Base-by-base conservation (phyloP, 2,888 invertebrate species). In the Ceriagrion tenellum region DNA sequence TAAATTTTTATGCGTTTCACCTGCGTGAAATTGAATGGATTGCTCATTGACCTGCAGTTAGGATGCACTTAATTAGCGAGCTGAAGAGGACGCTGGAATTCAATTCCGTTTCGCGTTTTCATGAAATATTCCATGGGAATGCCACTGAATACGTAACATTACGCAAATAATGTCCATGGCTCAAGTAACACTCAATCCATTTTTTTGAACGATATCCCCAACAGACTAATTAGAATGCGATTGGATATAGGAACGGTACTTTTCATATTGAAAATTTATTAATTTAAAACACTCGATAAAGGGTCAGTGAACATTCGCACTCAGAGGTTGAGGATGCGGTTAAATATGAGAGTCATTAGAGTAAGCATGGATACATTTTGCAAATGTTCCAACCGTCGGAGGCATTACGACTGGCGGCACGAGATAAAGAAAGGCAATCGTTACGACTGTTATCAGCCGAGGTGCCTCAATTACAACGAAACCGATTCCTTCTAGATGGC, bases 31-130 rank as follows among this genome's bases (percentile, higher is more conserved):
- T 69, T 26, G 69, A 69, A 26, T 26, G 23, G 26, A 69, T 69
- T 69, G 26, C 69, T 23, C 69, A 69, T 69, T 69, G 69, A 69
- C 69, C 69, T 69, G 26, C 69, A 26, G 69, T 23, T 4, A 69
- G n/a, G 69, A 69, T 69, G 69, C 69, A 69, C 69, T 69, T 69
- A 69, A 69, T 69, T 69, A 69, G 69, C 69, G 69, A 26, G 26
- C 3, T 6, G 23, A 23, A 26, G 69, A 69, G 26, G n/a, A 69
- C 69, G 12, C 10, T 3, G 26, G 26, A 69, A 69, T 69, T 12
- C 69, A 69, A 69, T 69, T 26, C 2, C 8, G 69, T 69, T 69
- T 26, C 12, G 23, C 69, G 26, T 26, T 69, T 26, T 20, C 69
- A 26, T 23, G 69, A 10, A 69, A 69, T 69, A 69, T 69, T 69